Base-by-base conservation (phyloP, 2,888 invertebrate species). In the Germaria angustata region DNA sequence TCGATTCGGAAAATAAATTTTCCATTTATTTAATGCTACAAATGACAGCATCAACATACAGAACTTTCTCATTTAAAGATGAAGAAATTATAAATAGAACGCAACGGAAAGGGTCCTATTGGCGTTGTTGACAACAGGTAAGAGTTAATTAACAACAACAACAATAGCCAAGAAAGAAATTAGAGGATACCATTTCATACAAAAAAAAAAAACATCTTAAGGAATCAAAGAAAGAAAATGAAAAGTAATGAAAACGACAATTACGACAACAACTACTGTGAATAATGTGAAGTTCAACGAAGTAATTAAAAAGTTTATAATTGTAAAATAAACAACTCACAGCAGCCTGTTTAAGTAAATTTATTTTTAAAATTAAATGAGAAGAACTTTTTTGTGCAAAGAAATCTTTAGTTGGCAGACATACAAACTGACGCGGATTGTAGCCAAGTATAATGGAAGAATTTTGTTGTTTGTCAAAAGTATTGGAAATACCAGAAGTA, bases 231-330 rank as follows among this genome's bases (percentile, higher is more conserved):
- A 53, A 39, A 57, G n/a, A 13, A 9, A 46, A 36, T 2, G 39
- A 57, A 51, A 22, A 7, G 1, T 36, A 61, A 49, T 49, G 49
- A 34, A 17, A 69, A 46, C 39, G 69, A 68, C 22, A 34, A 24
- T 28, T 17, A 57, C 24, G 34, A 13, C 32, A 44, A 49, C n/a
- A 51, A 15, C 46, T 46, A 13, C 46, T 61, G 6, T 4, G 36
- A 13, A 17, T 63, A 15, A n/a, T 3, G 13, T n/a, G 28, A 65
- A 75, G 63, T 81, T 49, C 20, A 79, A 41, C 34, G 66, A 82
- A 82, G 79, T 82, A 82, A 82, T 79, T 78, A 82, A 75, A 82
- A 78, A 82, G 81, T 82, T 82, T 82, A 63, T 65, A 78, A 81
- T 81, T 75, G 57, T 57, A 59, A 81, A 78, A 78, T 73, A 78